A percentile compares a stretch with the other conserved stretches of the same genome.
Conservation (phyloP, 2,797 vertebrate species). For the Phylloscopus collybita region DNA sequence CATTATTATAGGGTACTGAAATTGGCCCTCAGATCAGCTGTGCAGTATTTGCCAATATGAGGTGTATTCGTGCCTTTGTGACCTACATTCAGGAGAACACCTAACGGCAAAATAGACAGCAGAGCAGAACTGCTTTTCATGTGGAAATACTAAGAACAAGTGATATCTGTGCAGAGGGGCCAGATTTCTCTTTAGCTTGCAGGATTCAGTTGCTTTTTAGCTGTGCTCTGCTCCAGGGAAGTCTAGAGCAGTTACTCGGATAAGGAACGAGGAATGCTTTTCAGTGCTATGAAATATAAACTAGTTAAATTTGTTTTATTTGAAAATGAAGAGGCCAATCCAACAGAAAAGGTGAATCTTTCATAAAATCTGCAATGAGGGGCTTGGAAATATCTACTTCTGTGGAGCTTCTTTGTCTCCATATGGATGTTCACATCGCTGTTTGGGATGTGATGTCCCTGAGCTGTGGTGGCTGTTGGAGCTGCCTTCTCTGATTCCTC, state of each 20-base stretch:
- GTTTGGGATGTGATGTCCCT: background rate
- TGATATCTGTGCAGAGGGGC: background rate
- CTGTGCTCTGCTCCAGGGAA: background rate
- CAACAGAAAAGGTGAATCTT: background rate
- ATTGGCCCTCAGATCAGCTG: background rate
- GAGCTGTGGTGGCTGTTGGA: background rate
- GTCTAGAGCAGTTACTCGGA: background rate
- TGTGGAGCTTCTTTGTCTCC: background rate
- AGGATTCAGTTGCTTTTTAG: background rate
- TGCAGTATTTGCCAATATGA: background rate
- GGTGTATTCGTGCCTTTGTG: background rate
- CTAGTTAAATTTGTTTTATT: background rate
- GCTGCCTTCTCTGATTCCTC: background rate
- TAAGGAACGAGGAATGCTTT: background rate
- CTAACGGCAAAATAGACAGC: background rate
- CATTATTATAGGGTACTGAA: background rate
- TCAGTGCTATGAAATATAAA: background rate
- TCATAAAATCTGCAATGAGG: background rate
- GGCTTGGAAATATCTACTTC: background rate
- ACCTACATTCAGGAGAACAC: background rate
- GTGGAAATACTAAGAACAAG: background rate
- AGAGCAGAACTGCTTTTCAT: background rate
- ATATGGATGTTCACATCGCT: rapidly evolving
- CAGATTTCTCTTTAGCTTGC: background rate
- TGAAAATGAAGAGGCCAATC: background rate